Base-by-base conservation (phyloP, 23 tunicate genomes). In the Pegea sp. region DNA sequence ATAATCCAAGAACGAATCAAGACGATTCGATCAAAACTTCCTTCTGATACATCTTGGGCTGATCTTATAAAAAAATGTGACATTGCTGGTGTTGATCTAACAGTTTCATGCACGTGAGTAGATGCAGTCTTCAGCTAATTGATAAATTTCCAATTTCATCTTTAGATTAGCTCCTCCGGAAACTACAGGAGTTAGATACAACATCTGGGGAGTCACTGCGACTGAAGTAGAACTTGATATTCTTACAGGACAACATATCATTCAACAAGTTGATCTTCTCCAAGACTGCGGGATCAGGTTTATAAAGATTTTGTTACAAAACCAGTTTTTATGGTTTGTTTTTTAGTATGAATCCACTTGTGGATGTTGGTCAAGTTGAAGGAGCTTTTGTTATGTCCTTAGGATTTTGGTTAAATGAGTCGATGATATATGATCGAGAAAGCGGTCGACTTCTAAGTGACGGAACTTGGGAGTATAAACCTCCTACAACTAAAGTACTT, bases 211-310 rank as follows among this genome's bases (percentile, higher is more conserved):
- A 5, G 73, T 59, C 2, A 66, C 93, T 13, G 58, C 54, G n/a
- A 30, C 77, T 1, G 77, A 78, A 56, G 90, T 78, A 33, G 90
- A 78, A 28, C 58, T 63, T 46, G 93, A 79, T 54, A 70, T 79
- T 25, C 23, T 79, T 13, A 79, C 78, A 13, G 93, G 93, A 5
- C 78, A 79, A 49, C 48, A 67, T 28, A 66, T 64, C 29, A 31
- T 71, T 1, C 24, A 8, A 0, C 58, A 49, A 34, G 93, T 71
- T 8, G 93, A 79, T 60, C 62, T 51, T 6, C 28, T 71, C 34
- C 65, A 66, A 26, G 93, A 71, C 52, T 69, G 77, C 33, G 90
- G 90, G 44, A 52, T 51, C 25, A 78, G 90, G 90, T 64, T 38
- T 38, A 16, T 16, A 38, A 38, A 38, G 16, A 8, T 8, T 16